Evolutionary conservation across 1,140 invertebrate species (phyloP), one percentile per base, ranked within the genome.

Genomic region (Ganaspis sp.): DNA sequence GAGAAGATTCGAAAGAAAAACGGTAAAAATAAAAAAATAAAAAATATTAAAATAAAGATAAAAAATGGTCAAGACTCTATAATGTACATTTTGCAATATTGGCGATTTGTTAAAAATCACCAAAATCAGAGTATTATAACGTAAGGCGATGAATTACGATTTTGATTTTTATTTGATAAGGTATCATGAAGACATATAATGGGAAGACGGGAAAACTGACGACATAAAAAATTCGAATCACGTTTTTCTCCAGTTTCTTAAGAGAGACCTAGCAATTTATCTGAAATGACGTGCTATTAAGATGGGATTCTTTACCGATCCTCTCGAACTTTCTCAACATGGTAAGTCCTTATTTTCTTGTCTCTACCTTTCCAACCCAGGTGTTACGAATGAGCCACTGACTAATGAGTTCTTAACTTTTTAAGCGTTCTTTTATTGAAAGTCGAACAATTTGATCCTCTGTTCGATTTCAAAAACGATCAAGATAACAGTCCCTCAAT

Each of bases 291-390:
- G 23, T 64, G 23, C 58, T 64, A 64, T 64, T 64, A 64, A 64
- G 58, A 34, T 64, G 58, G 58, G 58, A 64, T 64, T 64, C 58
- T 64, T 64, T 64, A 64, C 58, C 58, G 58, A 64, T 64, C 23
- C 58, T 64, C 58, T 64, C 23, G 26, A 64, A 64, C 58, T 34
- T 64, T 64, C 3, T 29, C 23, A 64, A 64, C 58, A 64, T 64
- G 58, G 58, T 29, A 64, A 64, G 58, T 64, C 58, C 58, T 64
- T 64, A 64, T 64, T 64, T 64, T 64, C 58, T 64, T 64, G 58
- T 64, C 58, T 64, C 26, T 64, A 29, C 58, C 58, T 64, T 64
- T 64, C 9, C 58, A 8, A 29, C 26, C 58, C 58, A 64, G 58
- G 58, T 29, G 58, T 64, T 26, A 64, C 58, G 21, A 64, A 64